Evolutionary conservation across 2,113 vertebrate species (phyloP).

Genomic region (Odontesthes bonariensis): DNA sequence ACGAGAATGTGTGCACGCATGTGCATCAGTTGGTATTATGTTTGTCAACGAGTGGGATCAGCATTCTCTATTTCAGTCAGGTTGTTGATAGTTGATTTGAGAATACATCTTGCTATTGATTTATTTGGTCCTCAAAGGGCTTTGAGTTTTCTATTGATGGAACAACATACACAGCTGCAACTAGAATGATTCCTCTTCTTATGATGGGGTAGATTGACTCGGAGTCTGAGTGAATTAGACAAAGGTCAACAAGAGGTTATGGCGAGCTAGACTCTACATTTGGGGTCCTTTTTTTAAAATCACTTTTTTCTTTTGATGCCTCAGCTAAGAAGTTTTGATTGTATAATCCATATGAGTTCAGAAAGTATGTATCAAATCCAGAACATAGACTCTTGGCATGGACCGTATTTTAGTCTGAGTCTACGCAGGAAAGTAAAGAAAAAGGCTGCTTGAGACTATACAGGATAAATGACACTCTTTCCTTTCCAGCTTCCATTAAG

Average conservation of each 20-base stretch:
- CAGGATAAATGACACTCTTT: slow-evolving; percentile 53
- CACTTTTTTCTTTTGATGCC: neutral
- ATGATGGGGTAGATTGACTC: slow-evolving; percentile 21
- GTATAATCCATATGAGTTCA: neutral
- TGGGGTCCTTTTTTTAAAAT: neutral
- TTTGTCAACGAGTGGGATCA: slow-evolving; percentile 29
- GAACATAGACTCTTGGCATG: neutral
- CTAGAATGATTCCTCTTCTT: slow-evolving; percentile 14
- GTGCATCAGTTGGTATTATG: slow-evolving; percentile 11
- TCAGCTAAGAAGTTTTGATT: neutral
- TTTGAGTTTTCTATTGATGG: slow-evolving; percentile 38
- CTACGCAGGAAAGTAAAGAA: slow-evolving; percentile 12
- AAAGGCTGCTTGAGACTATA: slow-evolving; percentile 31
- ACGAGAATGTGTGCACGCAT: neutral
- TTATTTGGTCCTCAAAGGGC: slow-evolving; percentile 70
- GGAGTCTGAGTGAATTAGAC: slow-evolving; percentile 25
- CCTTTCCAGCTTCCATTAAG: slow-evolving; percentile 59
- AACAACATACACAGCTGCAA: slow-evolving; percentile 27
- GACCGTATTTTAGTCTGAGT: slow-evolving; percentile 25
- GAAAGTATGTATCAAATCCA: neutral
- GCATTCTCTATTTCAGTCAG: slow-evolving; percentile 49
- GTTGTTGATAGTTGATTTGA: slow-evolving; percentile 70
- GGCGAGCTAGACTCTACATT: neutral
- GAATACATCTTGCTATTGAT: slow-evolving; percentile 75
- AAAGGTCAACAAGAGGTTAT: slow-evolving; percentile 32